Evolutionary conservation across 2,113 vertebrate genomes (phyloP), one percentile per base, ranked within the genome.

Genomic region (Gymnocephalus cernua): DNA sequence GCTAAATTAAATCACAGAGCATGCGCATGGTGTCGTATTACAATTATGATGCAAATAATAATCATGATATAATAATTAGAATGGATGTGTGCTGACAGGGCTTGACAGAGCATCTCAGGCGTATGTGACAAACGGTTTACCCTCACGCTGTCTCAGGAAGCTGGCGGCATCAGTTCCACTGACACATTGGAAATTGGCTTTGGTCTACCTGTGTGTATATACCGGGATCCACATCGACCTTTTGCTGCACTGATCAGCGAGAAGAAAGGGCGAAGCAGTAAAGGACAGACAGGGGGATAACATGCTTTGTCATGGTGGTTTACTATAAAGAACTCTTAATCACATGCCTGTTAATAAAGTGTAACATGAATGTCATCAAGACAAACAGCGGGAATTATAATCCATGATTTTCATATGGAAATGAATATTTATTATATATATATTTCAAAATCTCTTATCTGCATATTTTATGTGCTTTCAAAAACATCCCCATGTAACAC

Each of bases 131-230:
- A 90, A 74, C 11, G 19, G 69, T 90, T 88, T 89, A 84, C 76
- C 85, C 86, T 91, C 90, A 86, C 85, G 80, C 88, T 93, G 90
- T 92, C 92, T 93, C 87, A 62, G 84, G 79, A 81, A 82, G 84
- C 87, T 83, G 78, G 86, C 80, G 77, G 84, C 80, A 81, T 86
- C 92, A 79, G 77, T 84, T 89, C 88, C 81, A 75, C 82, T 92
- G 92, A 94, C 95, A 94, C 87, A 72, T 90, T 85, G 87, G 85
- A 93, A 93, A 94, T 93, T 91, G 88, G 89, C 91, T 93, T 88
- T 87, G 87, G 75, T 92, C 86, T 87, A 89, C 84, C 86, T 88
- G 86, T 44, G 85, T 85, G 76, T 65, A 64, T 76, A 76, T 71
- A 62, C 45, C 25, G 13, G 66, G 77, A 83, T 86, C 74, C 86